Base-by-base conservation (phyloP, 2,113 vertebrate species). In the Phrynosoma blainvillii region DNA sequence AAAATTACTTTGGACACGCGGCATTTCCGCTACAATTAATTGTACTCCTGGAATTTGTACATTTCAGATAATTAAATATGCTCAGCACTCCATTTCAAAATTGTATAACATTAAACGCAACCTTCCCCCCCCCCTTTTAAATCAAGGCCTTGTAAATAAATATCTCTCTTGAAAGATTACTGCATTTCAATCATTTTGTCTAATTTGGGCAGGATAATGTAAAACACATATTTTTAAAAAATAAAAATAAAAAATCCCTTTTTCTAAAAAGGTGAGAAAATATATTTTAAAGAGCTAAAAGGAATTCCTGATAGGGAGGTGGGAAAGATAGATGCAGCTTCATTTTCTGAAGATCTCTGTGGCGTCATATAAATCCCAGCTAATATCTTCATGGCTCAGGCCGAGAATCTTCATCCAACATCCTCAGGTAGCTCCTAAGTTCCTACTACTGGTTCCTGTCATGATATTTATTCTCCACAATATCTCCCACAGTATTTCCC, bases 11-110 rank as follows among this genome's bases (percentile, higher is more conserved):
- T 1, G 36, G 36, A 36, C 36, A 36, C 36, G 36, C 36, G 36
- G 36, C 89, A 86, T 93, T 94, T 95, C 92, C 88, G 92, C 82
- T 89, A 91, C 89, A 95, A 95, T 95, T 95, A 95, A 96, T 93
- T 54, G 0, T 87, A 66, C 87, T 91, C 91, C 85, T 93, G 91
- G 93, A 90, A 95, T 94, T 93, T 66, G 14, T 85, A 85, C 89
- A 93, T 93, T 89, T 91, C 79, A 92, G 90, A 92, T 93, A 93
- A 94, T 93, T 94, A 95, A 92, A 94, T 92, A 89, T 79, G 79
- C 86, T 93, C 86, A 82, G 82, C 68, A 66, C 77, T 88, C 81
- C 84, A 85, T 92, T 93, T 94, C 84, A 79, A 87, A 27, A 81
- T 47, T 47, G 92, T 90, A 89, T 91, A 93, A 93, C 62, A 86